These are phyloP conservation scores for Barnardius zonarius DNA, from an alignment of 2,113 vertebrate genomes.

Conservation along the genomic window DNA sequence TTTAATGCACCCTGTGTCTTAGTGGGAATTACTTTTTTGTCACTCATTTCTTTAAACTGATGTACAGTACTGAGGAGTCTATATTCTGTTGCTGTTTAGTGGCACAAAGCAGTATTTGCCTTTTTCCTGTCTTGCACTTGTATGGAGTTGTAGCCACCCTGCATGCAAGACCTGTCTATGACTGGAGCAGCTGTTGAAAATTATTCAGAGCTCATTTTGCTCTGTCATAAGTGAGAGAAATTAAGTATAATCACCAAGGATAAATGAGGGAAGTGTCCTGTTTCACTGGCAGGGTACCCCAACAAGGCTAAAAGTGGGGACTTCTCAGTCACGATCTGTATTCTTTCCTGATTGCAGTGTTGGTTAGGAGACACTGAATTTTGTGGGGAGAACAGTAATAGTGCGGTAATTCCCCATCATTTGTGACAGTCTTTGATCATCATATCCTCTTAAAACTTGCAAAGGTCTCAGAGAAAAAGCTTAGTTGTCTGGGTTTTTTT, in stretches of 20 bases:
- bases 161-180: neutral
- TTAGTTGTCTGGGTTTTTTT: neutral
- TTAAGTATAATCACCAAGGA: neutral
- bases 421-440: neutral
- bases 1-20: rapidly evolving
- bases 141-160: neutral
- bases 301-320: neutral
- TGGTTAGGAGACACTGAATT: neutral
- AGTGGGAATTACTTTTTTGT: neutral
- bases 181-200: neutral
- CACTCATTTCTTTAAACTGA: neutral
- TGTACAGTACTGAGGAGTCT: neutral
- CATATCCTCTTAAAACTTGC: neutral
- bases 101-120: neutral
- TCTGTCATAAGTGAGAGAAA: neutral
- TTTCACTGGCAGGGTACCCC: neutral
- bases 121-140: neutral
- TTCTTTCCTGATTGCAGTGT: neutral
- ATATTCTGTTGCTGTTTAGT: neutral
- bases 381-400: neutral
- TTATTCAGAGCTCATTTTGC: neutral
- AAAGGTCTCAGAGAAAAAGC: neutral
- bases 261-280: neutral
- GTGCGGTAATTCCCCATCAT: neutral
- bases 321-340: neutral